Evolutionary conservation across 2,888 invertebrate species (phyloP).

Genomic region (Mayetiola destructor): DNA sequence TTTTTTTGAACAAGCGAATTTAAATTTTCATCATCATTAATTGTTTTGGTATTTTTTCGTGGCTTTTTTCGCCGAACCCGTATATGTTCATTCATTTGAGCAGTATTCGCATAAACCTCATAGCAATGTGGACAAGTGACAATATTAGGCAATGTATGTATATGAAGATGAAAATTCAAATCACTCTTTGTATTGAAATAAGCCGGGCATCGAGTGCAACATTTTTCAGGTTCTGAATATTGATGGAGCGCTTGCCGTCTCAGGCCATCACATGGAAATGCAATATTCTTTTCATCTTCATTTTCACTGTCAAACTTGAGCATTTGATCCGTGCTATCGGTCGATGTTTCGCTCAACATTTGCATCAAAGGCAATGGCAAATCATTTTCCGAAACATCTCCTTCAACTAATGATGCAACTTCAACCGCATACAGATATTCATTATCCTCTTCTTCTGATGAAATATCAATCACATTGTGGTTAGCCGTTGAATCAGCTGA

Average conservation of each 20-base stretch:
- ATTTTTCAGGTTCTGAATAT: slow-evolving; percentile 1
- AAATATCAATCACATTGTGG: slow-evolving; percentile 3
- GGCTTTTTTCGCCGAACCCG: background rate
- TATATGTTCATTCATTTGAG: slow-evolving; percentile 1
- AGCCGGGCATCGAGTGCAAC: slow-evolving; percentile 1
- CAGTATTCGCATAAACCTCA: background rate
- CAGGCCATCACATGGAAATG: background rate
- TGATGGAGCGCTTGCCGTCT: background rate
- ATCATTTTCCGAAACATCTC: background rate
- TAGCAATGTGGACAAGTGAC: background rate
- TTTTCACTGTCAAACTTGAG: background rate
- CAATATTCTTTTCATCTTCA: background rate
- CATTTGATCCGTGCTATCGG: background rate
- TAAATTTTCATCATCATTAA: too few species aligned
- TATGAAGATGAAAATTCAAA: background rate
- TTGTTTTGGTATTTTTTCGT: background rate
- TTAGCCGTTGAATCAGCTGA: background rate
- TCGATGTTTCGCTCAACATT: background rate
- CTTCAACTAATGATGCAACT: background rate
- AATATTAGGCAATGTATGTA: background rate
- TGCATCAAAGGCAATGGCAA: slow-evolving; percentile 1
- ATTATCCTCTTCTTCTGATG: slow-evolving; percentile 10
- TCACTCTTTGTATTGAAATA: background rate
- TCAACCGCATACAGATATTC: slow-evolving; percentile 1
- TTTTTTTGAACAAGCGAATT: background rate